Base-by-base conservation (phyloP, 2,113 vertebrate genomes). In the Mungos mungo region DNA sequence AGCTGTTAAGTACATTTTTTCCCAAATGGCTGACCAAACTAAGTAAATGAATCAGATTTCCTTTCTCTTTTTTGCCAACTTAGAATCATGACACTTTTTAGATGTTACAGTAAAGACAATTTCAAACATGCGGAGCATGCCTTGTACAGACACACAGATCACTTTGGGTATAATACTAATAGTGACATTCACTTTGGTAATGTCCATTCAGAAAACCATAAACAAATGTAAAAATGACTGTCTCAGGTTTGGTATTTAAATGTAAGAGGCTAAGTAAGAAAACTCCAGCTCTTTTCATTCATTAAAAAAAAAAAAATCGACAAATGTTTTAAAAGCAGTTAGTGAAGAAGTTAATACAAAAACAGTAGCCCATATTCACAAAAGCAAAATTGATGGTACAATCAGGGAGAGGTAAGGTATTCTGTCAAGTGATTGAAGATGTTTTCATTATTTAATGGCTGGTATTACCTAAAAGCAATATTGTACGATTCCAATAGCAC, bases 361-460 rank as follows among this genome's bases (percentile, higher is more conserved):
- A 80, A 54, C 0, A 0, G 7, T 83, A 93, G 85, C 92, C 96
- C 18, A 84, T 95, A 90, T 90, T 95, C 95, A 94, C 1, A 94
- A 47, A 69, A 76, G 33, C 7, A 90, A 95, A 98, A 87, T 29
- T 79, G 96, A 96, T 87, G 93, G 15, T 65, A 71, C 91, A 85
- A 98, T 91, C 79, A 94, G 86, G 45, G 23, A 72, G 9, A 86
- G 21, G 11, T 95, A 97, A 47, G 91, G 63, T 91, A 68, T 74
- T 33, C 80, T 94, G 14, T 96, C 74, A 97, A 94, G 9, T 95
- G 93, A 97, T 8, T 95, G 89, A 86, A 97, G 96, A 96, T 91
- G 41, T 97, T 98, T 97, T 95, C 88, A 89, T 93, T 95, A 93
- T 47, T 95, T 97, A 97, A 95, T 69, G 92, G 57, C 31, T 88